Percentiles rank a stretch among this genome's conserved stretches.
These are phyloP conservation scores for Amazona vittata DNA, from an alignment of 2,113 vertebrate species.

Conservation along the genomic window DNA sequence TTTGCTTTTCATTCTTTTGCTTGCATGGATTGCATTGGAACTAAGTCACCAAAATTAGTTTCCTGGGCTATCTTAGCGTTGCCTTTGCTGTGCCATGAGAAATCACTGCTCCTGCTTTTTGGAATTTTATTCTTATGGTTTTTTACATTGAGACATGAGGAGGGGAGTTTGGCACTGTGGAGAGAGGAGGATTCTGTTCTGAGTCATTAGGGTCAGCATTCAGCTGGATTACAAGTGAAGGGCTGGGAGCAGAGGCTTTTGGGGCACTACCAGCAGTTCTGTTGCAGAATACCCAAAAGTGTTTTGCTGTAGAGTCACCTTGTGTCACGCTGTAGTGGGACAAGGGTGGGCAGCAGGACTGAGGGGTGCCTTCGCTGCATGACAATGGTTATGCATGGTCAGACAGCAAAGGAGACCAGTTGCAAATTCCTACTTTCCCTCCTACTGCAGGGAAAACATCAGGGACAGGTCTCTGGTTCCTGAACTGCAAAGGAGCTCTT, in stretches of 20 bases:
- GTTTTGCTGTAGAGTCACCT: too few species aligned
- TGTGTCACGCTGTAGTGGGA: accelerated
- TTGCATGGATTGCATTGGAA: background rate
- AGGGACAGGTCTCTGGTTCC: background rate
- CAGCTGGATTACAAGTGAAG: background rate
- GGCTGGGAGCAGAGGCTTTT: background rate
- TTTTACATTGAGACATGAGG: background rate
- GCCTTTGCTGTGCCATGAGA: background rate
- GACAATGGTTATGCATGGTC: accelerated
- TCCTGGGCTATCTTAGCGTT: background rate
- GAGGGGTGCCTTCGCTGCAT: accelerated
- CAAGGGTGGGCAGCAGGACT: background rate
- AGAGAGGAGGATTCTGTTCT: background rate
- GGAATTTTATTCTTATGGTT: background rate
- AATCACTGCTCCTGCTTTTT: background rate
- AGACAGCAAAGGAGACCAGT: background rate
- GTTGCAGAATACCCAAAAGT: background rate
- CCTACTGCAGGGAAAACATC: background rate
- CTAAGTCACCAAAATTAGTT: background rate
- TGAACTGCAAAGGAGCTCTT: background rate
- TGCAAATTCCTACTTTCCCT: background rate
- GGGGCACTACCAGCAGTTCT: accelerated
- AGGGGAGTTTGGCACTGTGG: background rate
- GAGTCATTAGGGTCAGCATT: accelerated
- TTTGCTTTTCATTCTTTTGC: background rate